Base-by-base conservation (phyloP, 2,797 vertebrate genomes). In the Naso thynnoides region DNA sequence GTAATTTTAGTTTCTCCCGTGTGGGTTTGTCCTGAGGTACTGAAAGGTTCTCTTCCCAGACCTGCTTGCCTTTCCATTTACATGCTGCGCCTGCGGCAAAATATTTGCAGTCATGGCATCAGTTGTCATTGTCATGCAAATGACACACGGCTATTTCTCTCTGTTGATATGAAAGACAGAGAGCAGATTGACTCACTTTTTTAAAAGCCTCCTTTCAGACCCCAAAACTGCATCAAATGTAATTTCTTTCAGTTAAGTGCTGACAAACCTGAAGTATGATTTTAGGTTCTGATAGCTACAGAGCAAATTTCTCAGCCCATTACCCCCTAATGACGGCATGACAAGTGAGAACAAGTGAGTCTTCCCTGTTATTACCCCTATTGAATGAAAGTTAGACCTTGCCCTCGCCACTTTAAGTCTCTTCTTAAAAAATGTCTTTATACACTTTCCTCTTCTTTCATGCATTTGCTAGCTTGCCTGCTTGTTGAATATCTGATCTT, bases 91-190 rank as follows among this genome's bases (percentile, higher is more conserved):
- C 52, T 69, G 58, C 16, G 19, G 68, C 64, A 63, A 63, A 72
- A 70, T 48, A 72, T 73, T 73, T 31, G 42, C 42, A 59, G 73
- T 42, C 61, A n/a, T 50, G 42, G 59, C 64, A 70, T 67, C 60
- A 15, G 49, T 33, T 55, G 60, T 50, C 63, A 77, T 76, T 79
- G 60, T 75, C 50, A 85, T 81, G 66, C 62, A 85, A 79, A 85
- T 78, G 47, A 23, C 8, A 48, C 56, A 1, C 70, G 14, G 61
- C 55, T 44, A 54, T 70, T 82, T 54, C 62, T 67, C 60, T 66
- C 62, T 19, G 42, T 50, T 74, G 49, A 59, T 62, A 44, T 45
- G 29, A 79, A 73, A 54, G 68, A 59, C 61, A 76, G 33, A 65
- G 64, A 70, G 41, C 71, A 48, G 49, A 62, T 44, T 54, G 61